These are phyloP conservation scores for Chelidonichthys spinosus DNA, from an alignment of 2,797 vertebrate genomes.

Conservation along the genomic window DNA sequence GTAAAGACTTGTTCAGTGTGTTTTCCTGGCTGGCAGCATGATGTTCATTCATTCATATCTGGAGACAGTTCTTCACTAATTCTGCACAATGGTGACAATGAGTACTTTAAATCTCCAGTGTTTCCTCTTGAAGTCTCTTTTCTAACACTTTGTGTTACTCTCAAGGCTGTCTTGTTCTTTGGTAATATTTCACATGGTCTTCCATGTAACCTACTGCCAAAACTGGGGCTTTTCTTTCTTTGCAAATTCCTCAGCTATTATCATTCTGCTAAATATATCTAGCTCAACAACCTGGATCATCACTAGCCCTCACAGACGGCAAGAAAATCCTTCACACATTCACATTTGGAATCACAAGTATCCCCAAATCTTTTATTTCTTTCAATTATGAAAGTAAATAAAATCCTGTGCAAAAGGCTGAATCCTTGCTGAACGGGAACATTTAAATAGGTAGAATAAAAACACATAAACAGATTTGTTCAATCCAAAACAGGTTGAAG, in stretches of 20 bases:
- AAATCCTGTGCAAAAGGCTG: not conserved
- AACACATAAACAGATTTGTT: not conserved
- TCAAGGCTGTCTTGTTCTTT: not conserved
- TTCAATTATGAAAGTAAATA: not conserved
- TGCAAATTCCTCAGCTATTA: not conserved
- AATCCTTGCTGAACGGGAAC: not conserved
- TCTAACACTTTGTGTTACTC: not conserved
- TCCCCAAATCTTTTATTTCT: too few species aligned
- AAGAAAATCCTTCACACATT: not conserved
- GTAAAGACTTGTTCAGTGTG: not conserved
- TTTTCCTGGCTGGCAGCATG: slow-evolving; percentile 19
- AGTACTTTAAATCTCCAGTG: not conserved
- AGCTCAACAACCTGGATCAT: not conserved
- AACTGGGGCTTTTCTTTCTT: not conserved
- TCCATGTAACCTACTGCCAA: not conserved
- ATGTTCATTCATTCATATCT: slow-evolving; percentile 26
- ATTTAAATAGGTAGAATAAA: not conserved
- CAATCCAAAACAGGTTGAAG: not conserved
- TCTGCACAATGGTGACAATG: slow-evolving; percentile 9
- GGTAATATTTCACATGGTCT: not conserved
- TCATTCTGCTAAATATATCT: not conserved
- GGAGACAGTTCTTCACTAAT: slow-evolving; percentile 9
- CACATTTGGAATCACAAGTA: too few species aligned
- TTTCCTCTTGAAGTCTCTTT: not conserved
- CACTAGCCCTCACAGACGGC: too few species aligned